Evolutionary conservation across 2,888 invertebrate genomes (phyloP).

Genomic region (Limenitis camilla): DNA sequence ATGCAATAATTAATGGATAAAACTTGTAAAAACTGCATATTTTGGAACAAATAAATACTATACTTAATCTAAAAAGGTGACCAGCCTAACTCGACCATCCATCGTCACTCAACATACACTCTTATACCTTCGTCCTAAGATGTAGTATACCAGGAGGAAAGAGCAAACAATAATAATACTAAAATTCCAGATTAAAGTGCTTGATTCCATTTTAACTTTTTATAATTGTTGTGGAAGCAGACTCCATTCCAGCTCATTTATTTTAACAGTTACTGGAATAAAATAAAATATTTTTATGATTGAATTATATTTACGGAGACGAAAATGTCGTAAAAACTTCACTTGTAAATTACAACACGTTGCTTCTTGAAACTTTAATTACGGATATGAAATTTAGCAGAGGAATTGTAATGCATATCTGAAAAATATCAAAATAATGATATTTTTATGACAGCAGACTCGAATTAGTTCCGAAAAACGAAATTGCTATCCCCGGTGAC

Average conservation of each 20-base stretch:
- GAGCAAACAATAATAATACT: conserved; percentile 31
- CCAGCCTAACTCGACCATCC: too few relatives aligned
- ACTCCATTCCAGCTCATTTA: conserved; percentile 13
- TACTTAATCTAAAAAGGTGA: too few relatives aligned
- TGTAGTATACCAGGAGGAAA: conserved; percentile 13
- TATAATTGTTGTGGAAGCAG: conserved; percentile 31
- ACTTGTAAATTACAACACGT: not conserved
- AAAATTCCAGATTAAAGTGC: conserved; percentile 40
- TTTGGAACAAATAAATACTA: too few relatives aligned
- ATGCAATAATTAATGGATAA: too few relatives aligned
- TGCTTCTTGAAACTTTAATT: not conserved
- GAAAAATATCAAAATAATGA: too few relatives aligned
- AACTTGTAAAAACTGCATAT: too few relatives aligned
- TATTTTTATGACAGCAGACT: too few relatives aligned
- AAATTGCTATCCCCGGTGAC: too few relatives aligned
- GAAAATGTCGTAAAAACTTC: not conserved
- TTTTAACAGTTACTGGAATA: conserved; percentile 10
- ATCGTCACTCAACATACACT: not conserved
- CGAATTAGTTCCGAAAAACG: too few relatives aligned
- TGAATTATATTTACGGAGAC: conserved; percentile 1
- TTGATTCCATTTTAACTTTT: conserved; percentile 41
- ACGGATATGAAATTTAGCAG: too few relatives aligned
- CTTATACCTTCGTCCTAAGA: conserved; percentile 1
- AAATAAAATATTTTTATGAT: conserved; percentile 9
- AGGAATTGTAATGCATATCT: too few relatives aligned